phyloP scores from a whole-genome alignment of 1,140 invertebrate genomes.

The Augochlora pura region DNA sequence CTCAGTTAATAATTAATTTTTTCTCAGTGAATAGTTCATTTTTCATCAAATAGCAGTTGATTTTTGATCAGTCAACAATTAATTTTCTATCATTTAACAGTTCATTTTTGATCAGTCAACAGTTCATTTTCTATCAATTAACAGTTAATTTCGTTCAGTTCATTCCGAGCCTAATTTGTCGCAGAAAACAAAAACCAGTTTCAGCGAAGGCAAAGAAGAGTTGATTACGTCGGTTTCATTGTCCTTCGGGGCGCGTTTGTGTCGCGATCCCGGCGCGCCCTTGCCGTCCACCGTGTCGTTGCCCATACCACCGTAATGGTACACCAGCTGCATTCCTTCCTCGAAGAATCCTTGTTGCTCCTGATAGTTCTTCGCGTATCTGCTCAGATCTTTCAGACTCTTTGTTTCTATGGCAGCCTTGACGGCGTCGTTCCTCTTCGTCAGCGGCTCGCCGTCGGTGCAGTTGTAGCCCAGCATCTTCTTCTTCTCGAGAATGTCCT shows the following conservation, averaged over 20 bases:
- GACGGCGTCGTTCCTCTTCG: slow-evolving; percentile 71
- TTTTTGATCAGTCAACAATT: too few relatives aligned
- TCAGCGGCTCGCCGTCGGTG: slow-evolving; percentile 73
- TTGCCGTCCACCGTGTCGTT: slow-evolving; percentile 42
- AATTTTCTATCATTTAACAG: too few relatives aligned
- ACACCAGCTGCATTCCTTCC: slow-evolving; percentile 76
- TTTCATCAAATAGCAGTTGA: too few relatives aligned
- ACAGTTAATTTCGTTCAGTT: too few relatives aligned
- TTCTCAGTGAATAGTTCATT: too few relatives aligned
- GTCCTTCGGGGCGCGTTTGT: slow-evolving; percentile 70
- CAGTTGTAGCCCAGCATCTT: slow-evolving; percentile 74
- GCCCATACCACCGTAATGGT: slow-evolving; percentile 72
- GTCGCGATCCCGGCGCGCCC: slow-evolving; percentile 56
- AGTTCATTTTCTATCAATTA: too few relatives aligned
- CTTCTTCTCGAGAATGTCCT: slow-evolving; percentile 71
- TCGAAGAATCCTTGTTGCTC: slow-evolving; percentile 77
- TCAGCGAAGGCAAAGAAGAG: too few relatives aligned
- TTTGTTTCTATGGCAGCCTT: slow-evolving; percentile 65
- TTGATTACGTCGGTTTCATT: slow-evolving; percentile 68
- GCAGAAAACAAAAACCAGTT: too few relatives aligned
- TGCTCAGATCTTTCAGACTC: slow-evolving; percentile 69
- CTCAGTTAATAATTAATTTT: too few relatives aligned
- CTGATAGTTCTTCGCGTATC: slow-evolving; percentile 74
- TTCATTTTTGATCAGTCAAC: too few relatives aligned
- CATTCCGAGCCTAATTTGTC: too few relatives aligned